These are phyloP conservation scores for Drosophila littoralis DNA, from an alignment of 1,140 invertebrate species.

Conservation along the genomic window DNA sequence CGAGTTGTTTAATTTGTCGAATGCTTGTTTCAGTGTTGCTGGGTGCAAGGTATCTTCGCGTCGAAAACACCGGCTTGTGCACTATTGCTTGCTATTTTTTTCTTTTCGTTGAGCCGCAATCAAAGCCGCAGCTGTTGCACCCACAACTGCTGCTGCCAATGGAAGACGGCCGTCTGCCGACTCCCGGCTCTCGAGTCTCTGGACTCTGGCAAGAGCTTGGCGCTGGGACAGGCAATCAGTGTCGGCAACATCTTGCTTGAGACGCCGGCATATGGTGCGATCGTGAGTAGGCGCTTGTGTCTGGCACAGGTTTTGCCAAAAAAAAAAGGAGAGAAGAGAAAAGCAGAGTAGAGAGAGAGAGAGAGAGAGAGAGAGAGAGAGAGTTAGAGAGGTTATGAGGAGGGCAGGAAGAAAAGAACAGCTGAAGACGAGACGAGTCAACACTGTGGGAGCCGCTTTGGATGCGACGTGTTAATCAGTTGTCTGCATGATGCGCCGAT, in stretches of 20 bases:
- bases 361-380: background rate
- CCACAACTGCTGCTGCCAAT: slow-evolving; percentile 17
- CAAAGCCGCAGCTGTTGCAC: slow-evolving; percentile 43
- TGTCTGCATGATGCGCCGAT: slow-evolving; percentile 65
- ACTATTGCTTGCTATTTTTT: background rate
- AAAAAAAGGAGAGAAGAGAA: background rate
- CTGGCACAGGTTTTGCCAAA: slow-evolving; percentile 49
- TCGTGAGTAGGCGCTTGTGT: slow-evolving; percentile 17
- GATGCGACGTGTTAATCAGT: slow-evolving; percentile 65
- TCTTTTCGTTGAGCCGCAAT: slow-evolving; percentile 11
- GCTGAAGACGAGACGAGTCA: background rate
- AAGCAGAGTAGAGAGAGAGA: background rate
- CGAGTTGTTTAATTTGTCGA: too few species aligned
- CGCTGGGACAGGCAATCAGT: slow-evolving; percentile 39
- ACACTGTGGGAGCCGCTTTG: slow-evolving; percentile 58
- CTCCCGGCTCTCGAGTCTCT: background rate
- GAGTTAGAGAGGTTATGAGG: background rate
- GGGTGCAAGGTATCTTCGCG: slow-evolving; percentile 6
- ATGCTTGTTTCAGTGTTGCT: too few species aligned
- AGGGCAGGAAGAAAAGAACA: background rate
- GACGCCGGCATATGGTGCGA: slow-evolving; percentile 39
- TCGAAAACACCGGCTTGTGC: background rate
- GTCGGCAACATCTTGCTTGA: slow-evolving; percentile 49
- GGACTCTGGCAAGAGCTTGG: background rate
- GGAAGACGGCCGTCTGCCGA: background rate